Evolutionary conservation across 2,888 invertebrate species (phyloP).

Genomic region (Cantharis rustica): DNA sequence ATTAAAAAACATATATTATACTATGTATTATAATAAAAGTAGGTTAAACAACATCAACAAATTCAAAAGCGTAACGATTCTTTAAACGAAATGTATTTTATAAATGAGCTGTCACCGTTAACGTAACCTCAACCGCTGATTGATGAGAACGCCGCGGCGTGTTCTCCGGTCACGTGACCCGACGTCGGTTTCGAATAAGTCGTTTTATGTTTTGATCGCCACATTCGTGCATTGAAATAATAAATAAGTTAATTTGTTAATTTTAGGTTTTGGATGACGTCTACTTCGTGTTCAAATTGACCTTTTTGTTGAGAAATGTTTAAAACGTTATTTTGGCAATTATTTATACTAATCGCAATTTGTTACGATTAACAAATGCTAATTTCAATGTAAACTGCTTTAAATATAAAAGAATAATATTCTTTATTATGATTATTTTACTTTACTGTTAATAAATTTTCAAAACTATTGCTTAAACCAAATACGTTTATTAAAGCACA

Average conservation of each 20-base stretch:
- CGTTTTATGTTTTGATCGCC: slow-evolving; percentile 30
- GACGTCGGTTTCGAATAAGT: slow-evolving; percentile 32
- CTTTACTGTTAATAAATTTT: not conserved
- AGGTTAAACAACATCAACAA: not conserved
- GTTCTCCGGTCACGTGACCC: slow-evolving; percentile 29
- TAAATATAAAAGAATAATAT: not conserved
- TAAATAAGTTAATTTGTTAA: slow-evolving; percentile 32
- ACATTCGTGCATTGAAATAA: slow-evolving; percentile 27
- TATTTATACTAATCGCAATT: not conserved
- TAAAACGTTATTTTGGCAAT: not conserved
- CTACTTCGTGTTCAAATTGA: slow-evolving; percentile 20
- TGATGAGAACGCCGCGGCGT: slow-evolving; percentile 34
- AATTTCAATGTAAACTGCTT: not conserved
- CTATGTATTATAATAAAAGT: not conserved
- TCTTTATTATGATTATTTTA: not conserved
- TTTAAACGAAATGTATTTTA: slow-evolving; percentile 29
- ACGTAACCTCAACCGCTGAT: slow-evolving; percentile 34
- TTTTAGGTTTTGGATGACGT: slow-evolving; percentile 25
- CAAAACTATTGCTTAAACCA: not conserved
- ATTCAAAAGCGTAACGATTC: slow-evolving; percentile 11
- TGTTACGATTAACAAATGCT: not conserved
- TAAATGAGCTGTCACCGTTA: slow-evolving; percentile 36
- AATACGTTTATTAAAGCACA: not conserved
- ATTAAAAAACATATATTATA: not conserved
- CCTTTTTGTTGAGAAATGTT: slow-evolving; percentile 10